Percentiles rank a stretch among this genome's conserved stretches.
Evolutionary conservation across 2,797 vertebrate species (phyloP).

Genomic region (Hoplostethus atlanticus): DNA sequence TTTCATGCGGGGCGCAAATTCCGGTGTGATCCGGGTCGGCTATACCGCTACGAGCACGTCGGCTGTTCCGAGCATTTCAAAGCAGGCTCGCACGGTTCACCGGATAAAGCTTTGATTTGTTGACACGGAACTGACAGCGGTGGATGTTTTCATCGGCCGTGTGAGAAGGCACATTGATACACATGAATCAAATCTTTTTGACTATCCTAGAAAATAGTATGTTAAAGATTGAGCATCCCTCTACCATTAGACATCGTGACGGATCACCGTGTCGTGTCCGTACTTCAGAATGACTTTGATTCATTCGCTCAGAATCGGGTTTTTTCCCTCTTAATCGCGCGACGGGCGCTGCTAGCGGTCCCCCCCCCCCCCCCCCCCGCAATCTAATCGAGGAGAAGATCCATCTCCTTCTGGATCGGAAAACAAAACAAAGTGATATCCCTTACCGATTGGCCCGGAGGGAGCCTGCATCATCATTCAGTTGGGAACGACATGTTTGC

Average conservation of each 20-base stretch:
- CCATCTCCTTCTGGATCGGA: not conserved
- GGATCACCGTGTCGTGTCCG: no score
- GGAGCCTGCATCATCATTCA: not conserved
- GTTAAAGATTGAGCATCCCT: not conserved
- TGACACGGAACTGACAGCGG: not conserved
- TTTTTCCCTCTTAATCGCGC: no score
- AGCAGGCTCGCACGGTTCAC: slow-evolving; percentile 22
- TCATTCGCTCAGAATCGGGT: not conserved
- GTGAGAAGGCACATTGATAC: not conserved
- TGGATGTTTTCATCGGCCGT: slow-evolving; percentile 15
- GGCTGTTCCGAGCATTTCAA: slow-evolving; percentile 16
- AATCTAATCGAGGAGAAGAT: not conserved
- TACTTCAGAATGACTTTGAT: no score
- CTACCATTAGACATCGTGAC: not conserved
- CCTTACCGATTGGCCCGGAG: not conserved
- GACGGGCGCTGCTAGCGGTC: no score
- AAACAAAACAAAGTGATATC: no score
- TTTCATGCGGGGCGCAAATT: slow-evolving; percentile 6
- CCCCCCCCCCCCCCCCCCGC: no score
- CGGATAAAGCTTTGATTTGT: slow-evolving; percentile 45
- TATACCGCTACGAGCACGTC: not conserved
- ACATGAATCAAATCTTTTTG: not conserved
- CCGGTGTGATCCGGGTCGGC: slow-evolving; percentile 14
- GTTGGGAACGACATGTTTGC: not conserved
- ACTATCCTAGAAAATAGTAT: not conserved